Conservation (phyloP, 2,888 invertebrate genomes). For the Volucella zonaria region DNA sequence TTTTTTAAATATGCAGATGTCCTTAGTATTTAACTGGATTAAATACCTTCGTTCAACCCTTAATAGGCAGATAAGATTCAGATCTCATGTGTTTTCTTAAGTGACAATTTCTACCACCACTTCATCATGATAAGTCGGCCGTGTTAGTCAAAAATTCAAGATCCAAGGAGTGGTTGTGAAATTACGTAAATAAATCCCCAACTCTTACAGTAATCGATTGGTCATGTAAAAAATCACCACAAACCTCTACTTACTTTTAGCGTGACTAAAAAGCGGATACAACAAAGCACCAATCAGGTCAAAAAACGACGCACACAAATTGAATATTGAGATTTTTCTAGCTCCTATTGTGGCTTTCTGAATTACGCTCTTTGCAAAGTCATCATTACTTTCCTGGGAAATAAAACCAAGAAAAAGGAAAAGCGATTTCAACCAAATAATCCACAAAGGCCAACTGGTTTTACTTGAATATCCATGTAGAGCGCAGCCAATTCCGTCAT, state of each 20-base stretch:
- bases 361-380: constrained; percentile 73
- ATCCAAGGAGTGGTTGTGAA: too few species aligned
- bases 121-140: too few species aligned
- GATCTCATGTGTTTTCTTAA: too few species aligned
- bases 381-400: constrained; percentile 74
- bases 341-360: constrained; percentile 74
- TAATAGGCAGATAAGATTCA: too few species aligned
- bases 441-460: background rate
- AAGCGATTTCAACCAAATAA: constrained; percentile 14
- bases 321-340: constrained; percentile 78
- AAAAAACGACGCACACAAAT: constrained; percentile 77
- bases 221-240: background rate
- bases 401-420: background rate
- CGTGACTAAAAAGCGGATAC: constrained; percentile 76
- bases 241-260: constrained; percentile 42
- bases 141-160: too few species aligned
- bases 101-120: too few species aligned
- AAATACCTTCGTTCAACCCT: too few species aligned
- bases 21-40: too few species aligned
- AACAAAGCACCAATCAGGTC: constrained; percentile 77
- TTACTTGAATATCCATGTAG: constrained; percentile 77
- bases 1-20: too few species aligned
- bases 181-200: too few species aligned
- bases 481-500: constrained; percentile 75
- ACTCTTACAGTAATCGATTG: too few species aligned